phyloP scores from a whole-genome alignment of 2,113 vertebrate species.

The Pachycephala philippinensis region DNA sequence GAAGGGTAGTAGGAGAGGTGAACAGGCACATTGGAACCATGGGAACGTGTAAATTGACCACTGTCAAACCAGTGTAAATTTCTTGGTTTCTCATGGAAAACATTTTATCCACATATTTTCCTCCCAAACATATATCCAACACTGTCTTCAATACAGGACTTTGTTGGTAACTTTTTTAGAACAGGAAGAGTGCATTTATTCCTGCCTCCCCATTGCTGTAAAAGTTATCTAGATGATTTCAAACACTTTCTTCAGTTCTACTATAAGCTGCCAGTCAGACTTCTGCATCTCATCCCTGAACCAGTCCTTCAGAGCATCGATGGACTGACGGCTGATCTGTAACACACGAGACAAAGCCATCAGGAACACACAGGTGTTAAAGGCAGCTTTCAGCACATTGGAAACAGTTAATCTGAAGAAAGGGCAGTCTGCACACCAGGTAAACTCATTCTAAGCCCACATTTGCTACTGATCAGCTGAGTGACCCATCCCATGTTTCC shows the following conservation, averaged over 20 bases:
- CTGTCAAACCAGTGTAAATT: constrained; percentile 90
- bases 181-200: constrained; percentile 55
- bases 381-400: fast-evolving
- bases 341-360: constrained; percentile 24
- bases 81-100: constrained; percentile 91
- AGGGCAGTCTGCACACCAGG: not conserved
- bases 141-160: constrained; percentile 58
- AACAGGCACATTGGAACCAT: constrained; percentile 86
- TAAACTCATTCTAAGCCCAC: not conserved
- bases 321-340: constrained; percentile 95
- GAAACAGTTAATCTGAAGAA: too few species aligned
- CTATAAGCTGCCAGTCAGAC: constrained; percentile 96
- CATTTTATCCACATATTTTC: constrained; percentile 80
- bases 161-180: constrained; percentile 62
- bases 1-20: constrained; percentile 46
- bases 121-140: constrained; percentile 68
- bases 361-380: fast-evolving
- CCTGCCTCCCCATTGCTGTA: constrained; percentile 51
- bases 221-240: constrained; percentile 89
- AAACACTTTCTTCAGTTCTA: constrained; percentile 98
- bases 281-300: constrained; percentile 99
- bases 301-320: constrained; percentile 98
- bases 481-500: fast-evolving
- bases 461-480: fast-evolving
- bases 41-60: constrained; percentile 81